Evolutionary conservation across 2,888 invertebrate genomes (phyloP).

Genomic region (Rhodophaea formosa): DNA sequence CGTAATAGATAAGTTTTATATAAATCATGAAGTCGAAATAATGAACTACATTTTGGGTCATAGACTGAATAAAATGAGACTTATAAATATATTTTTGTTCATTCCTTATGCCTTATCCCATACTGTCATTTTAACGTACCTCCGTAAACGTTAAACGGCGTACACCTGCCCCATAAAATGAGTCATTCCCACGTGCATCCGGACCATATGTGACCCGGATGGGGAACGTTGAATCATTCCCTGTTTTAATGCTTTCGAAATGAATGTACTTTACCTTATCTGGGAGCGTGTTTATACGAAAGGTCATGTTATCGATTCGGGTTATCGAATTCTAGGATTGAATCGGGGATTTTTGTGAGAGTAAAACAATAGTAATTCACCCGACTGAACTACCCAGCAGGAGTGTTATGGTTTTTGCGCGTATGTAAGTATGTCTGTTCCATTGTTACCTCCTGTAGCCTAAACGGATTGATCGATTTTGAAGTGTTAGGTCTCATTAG

Average conservation of each 20-base stretch:
- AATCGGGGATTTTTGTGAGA: not conserved
- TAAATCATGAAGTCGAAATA: too few species aligned
- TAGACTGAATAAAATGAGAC: too few species aligned
- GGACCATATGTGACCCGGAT: slow-evolving; percentile 36
- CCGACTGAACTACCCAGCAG: too few species aligned
- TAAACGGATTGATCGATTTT: too few species aligned
- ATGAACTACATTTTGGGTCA: too few species aligned
- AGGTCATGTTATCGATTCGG: not conserved
- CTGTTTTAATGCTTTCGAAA: slow-evolving; percentile 5
- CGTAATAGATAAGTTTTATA: too few species aligned
- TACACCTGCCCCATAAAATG: slow-evolving; percentile 43
- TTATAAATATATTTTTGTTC: too few species aligned
- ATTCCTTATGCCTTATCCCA: slow-evolving; percentile 13
- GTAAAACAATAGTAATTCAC: too few species aligned
- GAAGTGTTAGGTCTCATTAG: too few species aligned
- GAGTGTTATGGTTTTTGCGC: too few species aligned
- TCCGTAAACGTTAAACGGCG: slow-evolving; percentile 31
- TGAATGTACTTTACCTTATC: not conserved
- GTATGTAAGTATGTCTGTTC: too few species aligned
- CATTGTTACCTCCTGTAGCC: too few species aligned
- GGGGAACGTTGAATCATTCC: slow-evolving; percentile 27
- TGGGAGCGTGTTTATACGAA: not conserved
- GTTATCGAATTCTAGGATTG: not conserved
- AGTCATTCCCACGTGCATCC: slow-evolving; percentile 44
- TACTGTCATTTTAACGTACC: slow-evolving; percentile 5